Conservation (phyloP, 2,888 invertebrate genomes). For the Plebejus melissa region DNA sequence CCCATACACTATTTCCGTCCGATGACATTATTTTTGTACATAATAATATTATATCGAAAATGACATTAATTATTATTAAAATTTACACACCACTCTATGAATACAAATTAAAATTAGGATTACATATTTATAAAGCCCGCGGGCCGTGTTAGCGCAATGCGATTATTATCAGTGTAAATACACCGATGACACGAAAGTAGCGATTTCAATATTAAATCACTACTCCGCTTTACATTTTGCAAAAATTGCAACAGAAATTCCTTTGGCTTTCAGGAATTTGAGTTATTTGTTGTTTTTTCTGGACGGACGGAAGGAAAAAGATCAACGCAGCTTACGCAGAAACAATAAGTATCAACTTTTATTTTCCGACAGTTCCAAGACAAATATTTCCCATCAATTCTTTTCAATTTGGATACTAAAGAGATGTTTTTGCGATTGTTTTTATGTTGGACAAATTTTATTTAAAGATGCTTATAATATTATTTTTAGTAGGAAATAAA, state of each 20-base stretch:
- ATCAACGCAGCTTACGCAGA: background rate
- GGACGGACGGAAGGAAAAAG: background rate
- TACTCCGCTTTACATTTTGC: background rate
- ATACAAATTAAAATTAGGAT: slow-evolving; percentile 5
- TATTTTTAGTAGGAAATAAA: too few species aligned
- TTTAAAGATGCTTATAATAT: too few species aligned
- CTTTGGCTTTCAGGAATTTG: background rate
- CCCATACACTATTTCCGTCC: slow-evolving; percentile 73
- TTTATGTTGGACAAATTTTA: too few species aligned
- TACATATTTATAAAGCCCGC: background rate
- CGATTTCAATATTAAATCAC: background rate
- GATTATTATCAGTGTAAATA: background rate
- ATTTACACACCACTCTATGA: background rate
- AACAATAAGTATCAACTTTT: background rate
- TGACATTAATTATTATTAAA: background rate
- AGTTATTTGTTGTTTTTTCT: background rate
- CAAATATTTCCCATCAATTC: background rate
- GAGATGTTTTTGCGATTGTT: too few species aligned
- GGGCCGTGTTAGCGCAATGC: background rate
- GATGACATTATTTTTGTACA: slow-evolving; percentile 39
- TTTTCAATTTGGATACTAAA: too few species aligned
- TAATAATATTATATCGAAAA: background rate
- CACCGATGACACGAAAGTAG: background rate
- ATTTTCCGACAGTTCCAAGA: background rate
- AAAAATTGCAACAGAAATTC: background rate